A percentile compares a stretch with the other conserved stretches of the same genome.
Evolutionary conservation across 2,888 invertebrate genomes (phyloP).

Genomic region (Cyclophora punctaria): DNA sequence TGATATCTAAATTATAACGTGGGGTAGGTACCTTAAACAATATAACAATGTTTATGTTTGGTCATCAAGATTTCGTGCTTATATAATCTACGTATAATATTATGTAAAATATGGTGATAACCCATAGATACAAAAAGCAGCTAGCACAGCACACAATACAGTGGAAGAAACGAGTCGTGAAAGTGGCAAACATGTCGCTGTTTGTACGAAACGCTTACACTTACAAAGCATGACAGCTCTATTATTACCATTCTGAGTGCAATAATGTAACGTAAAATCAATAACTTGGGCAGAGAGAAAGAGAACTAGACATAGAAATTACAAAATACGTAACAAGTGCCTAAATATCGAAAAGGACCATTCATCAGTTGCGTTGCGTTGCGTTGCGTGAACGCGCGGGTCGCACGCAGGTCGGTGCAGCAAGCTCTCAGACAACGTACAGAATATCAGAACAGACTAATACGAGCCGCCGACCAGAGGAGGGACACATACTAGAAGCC

Average conservation of each 20-base stretch:
- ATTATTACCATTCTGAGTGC: slow-evolving; percentile 73
- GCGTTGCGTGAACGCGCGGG: slow-evolving; percentile 32
- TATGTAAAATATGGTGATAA: slow-evolving; percentile 64
- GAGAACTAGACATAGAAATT: slow-evolving; percentile 37
- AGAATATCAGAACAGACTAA: slow-evolving; percentile 36
- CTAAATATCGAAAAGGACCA: slow-evolving; percentile 14
- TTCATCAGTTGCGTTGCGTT: slow-evolving; percentile 24
- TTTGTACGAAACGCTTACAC: slow-evolving; percentile 71
- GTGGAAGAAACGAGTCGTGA: slow-evolving; percentile 73
- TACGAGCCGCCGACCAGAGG: slow-evolving; percentile 43
- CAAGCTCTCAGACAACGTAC: slow-evolving; percentile 30
- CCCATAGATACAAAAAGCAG: slow-evolving; percentile 75
- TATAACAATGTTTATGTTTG: slow-evolving; percentile 24
- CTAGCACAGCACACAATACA: slow-evolving; percentile 74
- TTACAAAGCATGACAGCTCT: slow-evolving; percentile 75
- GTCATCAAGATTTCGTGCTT: slow-evolving; percentile 55
- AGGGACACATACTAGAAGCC: slow-evolving; percentile 61
- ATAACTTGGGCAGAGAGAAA: slow-evolving; percentile 62
- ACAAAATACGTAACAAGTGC: slow-evolving; percentile 17
- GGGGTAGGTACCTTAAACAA: neutral
- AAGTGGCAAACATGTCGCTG: slow-evolving; percentile 70
- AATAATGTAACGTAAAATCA: slow-evolving; percentile 50
- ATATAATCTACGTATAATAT: slow-evolving; percentile 51
- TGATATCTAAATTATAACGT: neutral
- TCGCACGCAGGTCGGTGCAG: slow-evolving; percentile 32